These are phyloP conservation scores for Paedocypris sp. DNA, from an alignment of 2,113 vertebrate species.

Conservation along the genomic window DNA sequence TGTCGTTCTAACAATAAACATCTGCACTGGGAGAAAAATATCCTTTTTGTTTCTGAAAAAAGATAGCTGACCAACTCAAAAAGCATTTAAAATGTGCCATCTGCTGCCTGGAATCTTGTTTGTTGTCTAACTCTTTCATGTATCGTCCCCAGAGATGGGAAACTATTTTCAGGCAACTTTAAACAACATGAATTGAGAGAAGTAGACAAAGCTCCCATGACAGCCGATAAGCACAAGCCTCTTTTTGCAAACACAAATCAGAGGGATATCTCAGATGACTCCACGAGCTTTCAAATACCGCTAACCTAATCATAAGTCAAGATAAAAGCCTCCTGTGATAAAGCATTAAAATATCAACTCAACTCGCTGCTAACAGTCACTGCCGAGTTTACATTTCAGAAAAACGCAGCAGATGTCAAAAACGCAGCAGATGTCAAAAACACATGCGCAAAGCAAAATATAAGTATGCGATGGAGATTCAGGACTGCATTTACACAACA, in stretches of 20 bases:
- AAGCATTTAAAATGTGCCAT: slow-evolving; percentile 4
- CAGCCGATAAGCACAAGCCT: slow-evolving; percentile 33
- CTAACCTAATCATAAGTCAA: slow-evolving; percentile 41
- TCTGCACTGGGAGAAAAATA: too few species aligned
- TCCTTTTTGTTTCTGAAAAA: too few species aligned
- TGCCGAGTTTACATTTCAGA: neutral
- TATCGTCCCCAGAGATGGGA: slow-evolving; percentile 24
- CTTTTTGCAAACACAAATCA: slow-evolving; percentile 33
- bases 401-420: neutral
- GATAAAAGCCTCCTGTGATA: slow-evolving; percentile 32
- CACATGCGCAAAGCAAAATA: neutral
- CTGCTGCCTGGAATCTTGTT: slow-evolving; percentile 8
- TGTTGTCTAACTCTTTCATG: slow-evolving; percentile 3
- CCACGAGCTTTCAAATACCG: slow-evolving; percentile 35
- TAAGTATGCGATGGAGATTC: neutral
- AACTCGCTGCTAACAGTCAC: neutral
- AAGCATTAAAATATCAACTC: neutral
- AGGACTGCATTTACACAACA: neutral
- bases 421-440: too few species aligned
- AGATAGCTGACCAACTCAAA: neutral
- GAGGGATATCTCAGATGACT: slow-evolving; percentile 47
- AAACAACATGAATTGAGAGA: slow-evolving; percentile 25
- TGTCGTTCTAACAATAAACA: neutral
- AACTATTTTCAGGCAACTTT: slow-evolving; percentile 38
- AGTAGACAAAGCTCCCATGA: slow-evolving; percentile 31